Evolutionary conservation across 2,113 vertebrate species (phyloP).

Genomic region (Orthochromis malagaraziensis): DNA sequence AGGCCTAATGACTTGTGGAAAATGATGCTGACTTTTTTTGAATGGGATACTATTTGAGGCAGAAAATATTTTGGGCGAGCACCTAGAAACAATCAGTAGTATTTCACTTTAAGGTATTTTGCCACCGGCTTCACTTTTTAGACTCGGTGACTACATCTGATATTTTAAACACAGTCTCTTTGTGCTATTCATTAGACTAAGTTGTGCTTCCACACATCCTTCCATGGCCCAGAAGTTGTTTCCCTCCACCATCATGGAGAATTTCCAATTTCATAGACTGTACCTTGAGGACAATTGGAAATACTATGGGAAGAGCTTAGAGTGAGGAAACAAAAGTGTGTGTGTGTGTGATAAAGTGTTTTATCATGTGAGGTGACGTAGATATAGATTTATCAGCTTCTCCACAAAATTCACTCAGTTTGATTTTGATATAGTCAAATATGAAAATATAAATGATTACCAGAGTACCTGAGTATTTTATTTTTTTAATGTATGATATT

Average conservation of each 20-base stretch:
- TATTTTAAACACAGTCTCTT: background rate
- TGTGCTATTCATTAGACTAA: background rate
- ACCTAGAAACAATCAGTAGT: background rate
- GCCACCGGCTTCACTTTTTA: background rate
- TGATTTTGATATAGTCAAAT: background rate
- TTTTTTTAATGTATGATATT: background rate
- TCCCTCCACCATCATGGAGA: background rate
- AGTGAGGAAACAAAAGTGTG: background rate
- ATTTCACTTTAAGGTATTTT: background rate
- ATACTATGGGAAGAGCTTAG: background rate
- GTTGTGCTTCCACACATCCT: background rate
- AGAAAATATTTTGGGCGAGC: background rate
- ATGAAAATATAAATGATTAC: background rate
- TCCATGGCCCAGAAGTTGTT: background rate
- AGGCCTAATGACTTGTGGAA: background rate
- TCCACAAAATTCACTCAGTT: background rate
- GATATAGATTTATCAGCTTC: background rate
- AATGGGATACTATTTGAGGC: background rate
- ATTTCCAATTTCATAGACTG: background rate
- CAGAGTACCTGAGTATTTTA: background rate
- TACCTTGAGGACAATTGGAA: background rate
- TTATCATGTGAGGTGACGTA: rapidly evolving
- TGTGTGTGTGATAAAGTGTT: background rate
- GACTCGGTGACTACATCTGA: background rate
- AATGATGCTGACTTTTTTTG: background rate